Evolutionary conservation across 2,113 vertebrate species (phyloP).

Genomic region (Sardina pilchardus): DNA sequence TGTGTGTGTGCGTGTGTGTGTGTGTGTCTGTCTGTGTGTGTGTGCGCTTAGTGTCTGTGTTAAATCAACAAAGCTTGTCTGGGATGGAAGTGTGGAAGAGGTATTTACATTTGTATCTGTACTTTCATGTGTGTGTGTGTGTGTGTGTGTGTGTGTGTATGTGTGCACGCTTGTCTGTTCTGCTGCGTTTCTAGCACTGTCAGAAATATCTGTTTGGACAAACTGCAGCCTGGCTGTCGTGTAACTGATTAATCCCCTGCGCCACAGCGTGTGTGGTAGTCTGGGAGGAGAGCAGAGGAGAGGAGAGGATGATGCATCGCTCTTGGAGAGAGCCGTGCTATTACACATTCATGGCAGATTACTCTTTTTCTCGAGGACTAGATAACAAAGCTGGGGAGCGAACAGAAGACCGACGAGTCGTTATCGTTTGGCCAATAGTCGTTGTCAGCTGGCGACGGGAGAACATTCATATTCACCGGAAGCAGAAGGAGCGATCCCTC

Average conservation of each 20-base stretch:
- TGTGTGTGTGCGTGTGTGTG: neutral
- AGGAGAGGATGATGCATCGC: neutral
- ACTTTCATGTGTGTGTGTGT: neutral
- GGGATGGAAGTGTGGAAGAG: neutral
- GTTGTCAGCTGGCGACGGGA: neutral
- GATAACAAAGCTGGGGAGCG: neutral
- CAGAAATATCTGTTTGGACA: neutral
- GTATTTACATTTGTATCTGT: neutral
- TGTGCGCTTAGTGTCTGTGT: neutral
- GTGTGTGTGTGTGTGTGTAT: neutral
- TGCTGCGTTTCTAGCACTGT: neutral
- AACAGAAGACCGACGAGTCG: neutral
- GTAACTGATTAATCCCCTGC: neutral
- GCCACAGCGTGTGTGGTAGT: conserved; percentile 4
- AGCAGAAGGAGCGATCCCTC: neutral
- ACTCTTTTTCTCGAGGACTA: neutral
- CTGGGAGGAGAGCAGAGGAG: neutral
- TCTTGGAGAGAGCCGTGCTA: neutral
- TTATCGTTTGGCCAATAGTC: neutral
- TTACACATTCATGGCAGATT: conserved; percentile 14
- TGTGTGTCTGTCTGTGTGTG: neutral
- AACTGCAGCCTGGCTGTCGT: neutral
- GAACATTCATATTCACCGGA: neutral
- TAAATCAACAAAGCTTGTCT: neutral
- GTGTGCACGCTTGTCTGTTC: neutral